A percentile compares a stretch with the other conserved stretches of the same genome.
Evolutionary conservation across 92 coral and sea anemone species (phyloP).

Genomic region (Actinostola sp.): DNA sequence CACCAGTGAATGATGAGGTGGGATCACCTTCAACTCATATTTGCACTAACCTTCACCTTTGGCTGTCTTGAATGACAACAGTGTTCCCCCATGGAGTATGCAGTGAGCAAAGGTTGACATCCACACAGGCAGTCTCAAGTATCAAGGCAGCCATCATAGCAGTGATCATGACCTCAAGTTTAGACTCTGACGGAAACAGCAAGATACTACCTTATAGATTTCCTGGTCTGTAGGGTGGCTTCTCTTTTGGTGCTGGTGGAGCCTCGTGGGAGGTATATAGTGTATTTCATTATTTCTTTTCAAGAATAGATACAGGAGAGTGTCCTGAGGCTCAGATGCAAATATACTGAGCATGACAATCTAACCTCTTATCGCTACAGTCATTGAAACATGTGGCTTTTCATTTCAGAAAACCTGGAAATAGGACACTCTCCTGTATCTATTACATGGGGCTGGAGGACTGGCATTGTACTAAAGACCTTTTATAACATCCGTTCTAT

Average conservation of each 20-base stretch:
- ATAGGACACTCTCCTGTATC: slow-evolving; percentile 36
- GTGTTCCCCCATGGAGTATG: slow-evolving; percentile 27
- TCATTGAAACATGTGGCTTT: not conserved
- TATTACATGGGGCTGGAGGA: slow-evolving; percentile 24
- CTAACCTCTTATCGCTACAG: not conserved
- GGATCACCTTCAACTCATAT: slow-evolving; percentile 9
- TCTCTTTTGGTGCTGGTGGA: slow-evolving; percentile 27
- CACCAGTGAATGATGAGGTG: slow-evolving; percentile 10
- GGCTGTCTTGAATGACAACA: slow-evolving; percentile 20
- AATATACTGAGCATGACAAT: slow-evolving; percentile 5
- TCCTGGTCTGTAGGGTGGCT: slow-evolving; percentile 39
- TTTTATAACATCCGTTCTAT: not conserved
- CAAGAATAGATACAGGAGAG: slow-evolving; percentile 28
- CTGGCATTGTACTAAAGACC: slow-evolving; percentile 8
- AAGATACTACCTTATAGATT: slow-evolving; percentile 12
- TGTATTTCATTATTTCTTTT: slow-evolving; percentile 21
- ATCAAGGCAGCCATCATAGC: slow-evolving; percentile 15
- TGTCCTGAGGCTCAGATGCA: not conserved
- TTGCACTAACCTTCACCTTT: slow-evolving; percentile 25
- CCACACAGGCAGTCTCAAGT: slow-evolving; percentile 27
- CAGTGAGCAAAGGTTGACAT: slow-evolving; percentile 16
- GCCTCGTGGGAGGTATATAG: slow-evolving; percentile 32
- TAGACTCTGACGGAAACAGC: slow-evolving; percentile 23
- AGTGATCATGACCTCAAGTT: slow-evolving; percentile 15
- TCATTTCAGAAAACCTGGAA: not conserved